Conservation (phyloP, 2,888 invertebrate genomes). For the Dynastes tityus region DNA sequence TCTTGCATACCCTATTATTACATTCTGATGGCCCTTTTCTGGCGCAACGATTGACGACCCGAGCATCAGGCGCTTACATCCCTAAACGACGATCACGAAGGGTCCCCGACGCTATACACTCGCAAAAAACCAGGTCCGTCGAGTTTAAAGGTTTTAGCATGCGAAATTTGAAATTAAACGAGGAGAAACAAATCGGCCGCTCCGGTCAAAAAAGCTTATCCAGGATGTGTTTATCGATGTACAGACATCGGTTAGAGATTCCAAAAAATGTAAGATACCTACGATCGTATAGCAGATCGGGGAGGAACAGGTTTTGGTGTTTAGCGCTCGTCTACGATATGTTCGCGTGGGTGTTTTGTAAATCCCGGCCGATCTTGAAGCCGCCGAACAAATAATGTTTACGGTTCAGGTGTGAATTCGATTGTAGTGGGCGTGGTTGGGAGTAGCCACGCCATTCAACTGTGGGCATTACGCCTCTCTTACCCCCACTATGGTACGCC, state of each 20-base stretch:
- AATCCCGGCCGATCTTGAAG: constrained; percentile 60
- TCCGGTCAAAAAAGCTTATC: constrained; percentile 13
- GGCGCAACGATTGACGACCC: constrained; percentile 55
- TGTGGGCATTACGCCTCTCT: constrained; percentile 65
- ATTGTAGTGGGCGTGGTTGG: constrained; percentile 67
- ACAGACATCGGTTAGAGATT: constrained; percentile 5
- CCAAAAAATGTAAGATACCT: constrained; percentile 6
- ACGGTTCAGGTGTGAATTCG: constrained; percentile 69
- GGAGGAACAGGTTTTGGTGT: constrained; percentile 42
- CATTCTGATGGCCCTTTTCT: constrained; percentile 68
- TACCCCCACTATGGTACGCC: constrained; percentile 61
- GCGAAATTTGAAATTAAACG: constrained; percentile 40
- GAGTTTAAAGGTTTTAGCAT: constrained; percentile 32
- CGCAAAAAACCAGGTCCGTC: constrained; percentile 29
- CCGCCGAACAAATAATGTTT: constrained; percentile 65
- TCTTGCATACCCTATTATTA: constrained; percentile 68
- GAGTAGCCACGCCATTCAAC: constrained; percentile 65
- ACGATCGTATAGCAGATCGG: neutral
- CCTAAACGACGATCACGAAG: constrained; percentile 28
- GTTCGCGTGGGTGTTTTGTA: constrained; percentile 52
- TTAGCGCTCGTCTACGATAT: constrained; percentile 37
- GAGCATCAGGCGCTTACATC: constrained; percentile 31
- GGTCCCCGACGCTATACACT: constrained; percentile 15
- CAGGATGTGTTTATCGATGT: neutral
- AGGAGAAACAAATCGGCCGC: constrained; percentile 8